These are phyloP conservation scores for Zygothrica quintamaculata DNA, from an alignment of 2,888 invertebrate genomes.

Conservation along the genomic window DNA sequence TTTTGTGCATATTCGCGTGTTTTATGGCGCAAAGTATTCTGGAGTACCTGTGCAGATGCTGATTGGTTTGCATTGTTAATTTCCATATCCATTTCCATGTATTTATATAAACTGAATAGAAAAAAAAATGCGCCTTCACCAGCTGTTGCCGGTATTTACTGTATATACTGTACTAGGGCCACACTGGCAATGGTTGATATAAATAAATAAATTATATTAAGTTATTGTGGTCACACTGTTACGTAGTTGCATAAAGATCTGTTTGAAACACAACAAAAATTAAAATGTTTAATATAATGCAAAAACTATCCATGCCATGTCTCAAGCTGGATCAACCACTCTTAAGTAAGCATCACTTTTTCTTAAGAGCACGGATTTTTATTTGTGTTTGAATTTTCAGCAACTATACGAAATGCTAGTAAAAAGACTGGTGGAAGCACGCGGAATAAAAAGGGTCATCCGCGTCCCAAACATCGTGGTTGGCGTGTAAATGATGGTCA, in stretches of 20 bases:
- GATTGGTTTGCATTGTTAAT: not conserved
- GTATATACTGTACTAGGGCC: not conserved
- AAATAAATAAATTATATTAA: too few relatives aligned
- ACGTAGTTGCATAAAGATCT: constrained; percentile 61
- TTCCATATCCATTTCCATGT: constrained; percentile 25
- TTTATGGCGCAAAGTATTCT: constrained; percentile 63
- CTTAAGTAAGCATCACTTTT: constrained; percentile 71
- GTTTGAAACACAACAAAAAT: constrained; percentile 14
- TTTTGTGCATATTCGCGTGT: constrained; percentile 71
- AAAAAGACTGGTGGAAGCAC: constrained; percentile 91
- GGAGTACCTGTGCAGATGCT: not conserved
- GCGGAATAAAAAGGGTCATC: constrained; percentile 88
- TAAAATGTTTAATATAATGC: constrained; percentile 81
- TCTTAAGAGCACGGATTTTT: too few relatives aligned
- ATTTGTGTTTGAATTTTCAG: too few relatives aligned
- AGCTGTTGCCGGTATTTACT: constrained; percentile 13
- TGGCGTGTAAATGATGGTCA: constrained; percentile 91
- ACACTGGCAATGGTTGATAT: constrained; percentile 19
- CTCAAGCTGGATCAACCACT: constrained; percentile 79
- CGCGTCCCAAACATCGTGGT: constrained; percentile 91
- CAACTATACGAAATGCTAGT: constrained; percentile 87
- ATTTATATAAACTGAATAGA: constrained; percentile 3
- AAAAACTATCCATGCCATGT: constrained; percentile 78
- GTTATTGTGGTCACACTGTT: constrained; percentile 40
- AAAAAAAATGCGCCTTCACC: not conserved